Conservation (phyloP, 2,888 invertebrate genomes). For the Chrysotoxum bicinctum region DNA sequence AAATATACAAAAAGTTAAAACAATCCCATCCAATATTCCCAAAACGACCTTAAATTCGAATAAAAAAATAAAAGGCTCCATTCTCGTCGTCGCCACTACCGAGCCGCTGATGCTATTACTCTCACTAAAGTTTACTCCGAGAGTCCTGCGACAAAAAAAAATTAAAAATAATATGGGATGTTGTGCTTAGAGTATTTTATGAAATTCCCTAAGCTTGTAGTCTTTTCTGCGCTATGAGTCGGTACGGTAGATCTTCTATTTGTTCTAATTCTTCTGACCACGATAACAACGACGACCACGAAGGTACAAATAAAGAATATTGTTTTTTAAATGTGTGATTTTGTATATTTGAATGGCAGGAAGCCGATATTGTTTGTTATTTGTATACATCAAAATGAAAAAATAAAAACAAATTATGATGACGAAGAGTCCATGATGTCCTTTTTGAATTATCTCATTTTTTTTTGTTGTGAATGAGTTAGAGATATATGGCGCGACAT, state of each 20-base stretch:
- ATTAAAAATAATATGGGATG: conserved; percentile 12
- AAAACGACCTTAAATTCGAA: neutral
- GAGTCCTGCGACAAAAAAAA: conserved; percentile 25
- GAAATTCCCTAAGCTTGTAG: conserved; percentile 41
- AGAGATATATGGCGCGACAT: conserved; percentile 36
- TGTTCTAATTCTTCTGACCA: conserved; percentile 60
- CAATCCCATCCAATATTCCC: conserved; percentile 32
- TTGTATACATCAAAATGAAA: neutral
- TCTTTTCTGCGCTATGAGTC: conserved; percentile 70
- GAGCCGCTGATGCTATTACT: neutral
- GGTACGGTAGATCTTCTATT: conserved; percentile 68
- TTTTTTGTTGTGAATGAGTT: conserved; percentile 9
- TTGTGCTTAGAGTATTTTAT: conserved; percentile 42
- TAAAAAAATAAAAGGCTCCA: conserved; percentile 16
- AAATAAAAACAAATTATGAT: neutral
- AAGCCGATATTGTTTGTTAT: conserved; percentile 40
- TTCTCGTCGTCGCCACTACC: neutral
- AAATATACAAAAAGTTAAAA: neutral
- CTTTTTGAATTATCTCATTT: neutral
- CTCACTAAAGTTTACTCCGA: conserved; percentile 13
- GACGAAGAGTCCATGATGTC: conserved; percentile 10
- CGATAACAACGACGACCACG: conserved; percentile 58
- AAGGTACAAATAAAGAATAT: conserved; percentile 35
- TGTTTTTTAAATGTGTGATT: conserved; percentile 3
- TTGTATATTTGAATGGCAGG: conserved; percentile 27